A percentile compares a stretch with the other conserved stretches of the same genome.
These are phyloP conservation scores for Diogma glabrata DNA, from an alignment of 2,888 invertebrate genomes.

Conservation along the genomic window DNA sequence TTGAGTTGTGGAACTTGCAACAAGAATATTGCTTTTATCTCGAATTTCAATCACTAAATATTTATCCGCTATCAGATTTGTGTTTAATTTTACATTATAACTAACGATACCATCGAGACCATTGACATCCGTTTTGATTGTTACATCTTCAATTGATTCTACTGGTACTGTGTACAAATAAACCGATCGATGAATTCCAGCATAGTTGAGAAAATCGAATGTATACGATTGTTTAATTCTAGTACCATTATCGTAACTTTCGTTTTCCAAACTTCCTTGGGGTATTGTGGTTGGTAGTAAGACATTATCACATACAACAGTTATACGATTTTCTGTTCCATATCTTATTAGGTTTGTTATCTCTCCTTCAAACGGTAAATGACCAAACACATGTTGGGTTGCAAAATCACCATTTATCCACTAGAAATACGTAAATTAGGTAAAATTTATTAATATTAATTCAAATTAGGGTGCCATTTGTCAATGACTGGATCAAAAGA, in stretches of 20 bases:
- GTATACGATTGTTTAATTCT: slow-evolving; percentile 63
- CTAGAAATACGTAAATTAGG: slow-evolving; percentile 39
- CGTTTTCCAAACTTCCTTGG: slow-evolving; percentile 49
- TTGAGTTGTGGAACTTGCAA: slow-evolving; percentile 42
- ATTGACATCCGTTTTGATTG: slow-evolving; percentile 57
- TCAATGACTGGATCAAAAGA: too few species aligned
- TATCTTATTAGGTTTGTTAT: slow-evolving; percentile 55
- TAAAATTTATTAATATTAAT: slow-evolving; percentile 10
- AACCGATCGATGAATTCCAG: slow-evolving; percentile 91
- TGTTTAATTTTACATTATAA: slow-evolving; percentile 32
- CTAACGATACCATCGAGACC: slow-evolving; percentile 46
- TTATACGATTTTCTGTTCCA: slow-evolving; percentile 65
- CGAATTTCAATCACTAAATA: slow-evolving; percentile 33
- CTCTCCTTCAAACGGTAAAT: slow-evolving; percentile 87
- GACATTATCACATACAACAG: slow-evolving; percentile 91
- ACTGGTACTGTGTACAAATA: slow-evolving; percentile 78
- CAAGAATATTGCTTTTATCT: slow-evolving; percentile 44
- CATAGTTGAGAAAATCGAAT: slow-evolving; percentile 98
- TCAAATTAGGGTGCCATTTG: not conserved
- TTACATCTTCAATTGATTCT: slow-evolving; percentile 74
- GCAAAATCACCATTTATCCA: slow-evolving; percentile 80
- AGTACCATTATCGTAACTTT: slow-evolving; percentile 44
- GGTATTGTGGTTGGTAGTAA: slow-evolving; percentile 79
- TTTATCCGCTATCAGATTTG: slow-evolving; percentile 15
- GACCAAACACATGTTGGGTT: slow-evolving; percentile 83